A percentile compares a stretch with the other conserved stretches of the same genome.
phyloP scores from a whole-genome alignment of 2,888 invertebrate genomes.

The Aleiodes leptofemur region DNA sequence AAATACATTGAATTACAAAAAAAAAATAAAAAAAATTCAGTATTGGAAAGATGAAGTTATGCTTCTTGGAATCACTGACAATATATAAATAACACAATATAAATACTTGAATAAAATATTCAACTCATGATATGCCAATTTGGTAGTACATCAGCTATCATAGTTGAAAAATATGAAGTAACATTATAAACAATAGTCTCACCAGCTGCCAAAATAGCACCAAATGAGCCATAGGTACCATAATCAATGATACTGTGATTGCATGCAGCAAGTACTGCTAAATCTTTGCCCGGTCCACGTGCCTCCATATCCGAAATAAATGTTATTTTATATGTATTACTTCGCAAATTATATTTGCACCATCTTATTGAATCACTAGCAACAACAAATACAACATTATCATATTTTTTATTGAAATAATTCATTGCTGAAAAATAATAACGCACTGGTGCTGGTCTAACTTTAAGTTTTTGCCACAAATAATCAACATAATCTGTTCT shows the following conservation, averaged over 20 bases:
- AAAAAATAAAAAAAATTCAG: background rate
- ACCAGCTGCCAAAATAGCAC: conserved; percentile 73
- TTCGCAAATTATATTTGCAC: conserved; percentile 72
- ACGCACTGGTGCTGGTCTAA: conserved; percentile 70
- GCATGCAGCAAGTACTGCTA: conserved; percentile 73
- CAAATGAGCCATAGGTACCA: conserved; percentile 74
- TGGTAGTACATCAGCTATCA: conserved; percentile 71
- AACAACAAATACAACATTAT: conserved; percentile 71
- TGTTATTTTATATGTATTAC: conserved; percentile 63
- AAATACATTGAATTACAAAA: too few relatives aligned
- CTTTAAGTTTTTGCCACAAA: conserved; percentile 76
- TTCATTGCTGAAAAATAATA: conserved; percentile 74
- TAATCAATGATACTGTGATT: conserved; percentile 76
- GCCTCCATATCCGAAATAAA: conserved; percentile 69
- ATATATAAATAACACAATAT: too few relatives aligned
- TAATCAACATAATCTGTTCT: conserved; percentile 79
- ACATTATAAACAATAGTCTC: conserved; percentile 74
- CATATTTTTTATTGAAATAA: conserved; percentile 71
- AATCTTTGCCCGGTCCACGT: conserved; percentile 71
- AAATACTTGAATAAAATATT: conserved; percentile 39
- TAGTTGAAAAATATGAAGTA: conserved; percentile 70
- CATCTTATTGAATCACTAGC: conserved; percentile 74
- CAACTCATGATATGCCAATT: conserved; percentile 73
- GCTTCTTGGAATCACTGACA: too few relatives aligned
- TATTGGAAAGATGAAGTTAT: too few relatives aligned